These are phyloP conservation scores for Hozukius guyotensis DNA, from an alignment of 2,797 vertebrate species.

Conservation along the genomic window DNA sequence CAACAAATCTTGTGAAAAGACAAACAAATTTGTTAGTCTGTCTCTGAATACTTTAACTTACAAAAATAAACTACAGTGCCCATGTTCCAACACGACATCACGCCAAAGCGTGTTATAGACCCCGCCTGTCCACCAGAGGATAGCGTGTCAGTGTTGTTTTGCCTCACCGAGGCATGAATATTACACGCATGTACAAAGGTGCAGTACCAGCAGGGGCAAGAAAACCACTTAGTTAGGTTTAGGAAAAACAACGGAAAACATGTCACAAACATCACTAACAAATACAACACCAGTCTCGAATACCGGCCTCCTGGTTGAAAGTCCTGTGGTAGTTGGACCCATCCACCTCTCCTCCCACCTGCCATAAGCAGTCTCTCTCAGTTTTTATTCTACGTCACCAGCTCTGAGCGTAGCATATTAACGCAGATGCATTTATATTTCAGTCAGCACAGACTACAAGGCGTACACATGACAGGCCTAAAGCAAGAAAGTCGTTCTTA, in stretches of 20 bases:
- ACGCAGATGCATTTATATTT: neutral
- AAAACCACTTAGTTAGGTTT: neutral
- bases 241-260: neutral
- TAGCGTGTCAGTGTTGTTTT: too few species aligned
- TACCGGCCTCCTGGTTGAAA: neutral
- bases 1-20: conserved; percentile 3
- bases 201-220: neutral
- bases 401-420: neutral
- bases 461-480: neutral
- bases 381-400: neutral
- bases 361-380: neutral
- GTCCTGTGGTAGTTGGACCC: neutral
- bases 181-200: neutral
- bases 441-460: neutral
- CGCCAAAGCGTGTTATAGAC: neutral
- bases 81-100: neutral
- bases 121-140: too few species aligned
- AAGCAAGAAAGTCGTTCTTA: too few species aligned
- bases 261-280: neutral
- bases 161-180: neutral
- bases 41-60: neutral
- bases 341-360: neutral
- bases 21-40: neutral
- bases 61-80: neutral
- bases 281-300: neutral